These are phyloP conservation scores for Spermophilus dauricus DNA, from an alignment of 2,113 vertebrate species.

Conservation along the genomic window DNA sequence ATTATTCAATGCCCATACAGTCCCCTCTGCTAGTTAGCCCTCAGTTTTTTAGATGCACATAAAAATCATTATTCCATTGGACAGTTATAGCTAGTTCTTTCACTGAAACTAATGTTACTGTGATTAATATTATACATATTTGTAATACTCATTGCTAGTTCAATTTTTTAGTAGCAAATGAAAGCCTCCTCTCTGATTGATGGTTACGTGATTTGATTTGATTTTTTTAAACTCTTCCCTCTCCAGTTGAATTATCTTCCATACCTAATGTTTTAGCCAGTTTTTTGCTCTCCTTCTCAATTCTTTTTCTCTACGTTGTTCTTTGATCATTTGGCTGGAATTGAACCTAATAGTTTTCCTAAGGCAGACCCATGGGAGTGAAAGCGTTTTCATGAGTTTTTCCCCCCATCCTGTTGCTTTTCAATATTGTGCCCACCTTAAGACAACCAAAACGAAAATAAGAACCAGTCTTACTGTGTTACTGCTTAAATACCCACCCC, in stretches of 20 bases:
- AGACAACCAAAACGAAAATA: conserved; percentile 29
- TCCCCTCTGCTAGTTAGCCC: not conserved
- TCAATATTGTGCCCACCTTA: not conserved
- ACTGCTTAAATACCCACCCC: not conserved
- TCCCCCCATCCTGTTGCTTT: not conserved
- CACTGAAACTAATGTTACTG: not conserved
- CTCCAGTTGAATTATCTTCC: not conserved
- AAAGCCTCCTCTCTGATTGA: not conserved
- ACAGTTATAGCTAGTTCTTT: conserved; percentile 20
- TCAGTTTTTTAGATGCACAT: not conserved
- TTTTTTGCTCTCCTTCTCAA: not conserved
- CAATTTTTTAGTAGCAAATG: conserved; percentile 9
- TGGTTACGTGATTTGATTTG: not conserved
- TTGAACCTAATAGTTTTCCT: not conserved
- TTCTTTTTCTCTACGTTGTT: not conserved
- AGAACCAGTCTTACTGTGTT: not conserved
- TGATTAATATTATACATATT: not conserved
- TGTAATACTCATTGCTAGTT: not conserved
- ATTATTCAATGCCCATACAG: not conserved
- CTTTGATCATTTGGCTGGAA: not conserved
- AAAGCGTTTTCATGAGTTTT: not conserved
- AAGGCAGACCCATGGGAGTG: not conserved
- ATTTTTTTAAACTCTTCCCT: not conserved
- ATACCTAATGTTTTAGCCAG: not conserved
- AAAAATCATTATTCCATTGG: not conserved